Percentiles rank a stretch among this genome's conserved stretches.
These are phyloP conservation scores for Geococcyx californianus DNA, from an alignment of 2,113 vertebrate species.

Conservation along the genomic window DNA sequence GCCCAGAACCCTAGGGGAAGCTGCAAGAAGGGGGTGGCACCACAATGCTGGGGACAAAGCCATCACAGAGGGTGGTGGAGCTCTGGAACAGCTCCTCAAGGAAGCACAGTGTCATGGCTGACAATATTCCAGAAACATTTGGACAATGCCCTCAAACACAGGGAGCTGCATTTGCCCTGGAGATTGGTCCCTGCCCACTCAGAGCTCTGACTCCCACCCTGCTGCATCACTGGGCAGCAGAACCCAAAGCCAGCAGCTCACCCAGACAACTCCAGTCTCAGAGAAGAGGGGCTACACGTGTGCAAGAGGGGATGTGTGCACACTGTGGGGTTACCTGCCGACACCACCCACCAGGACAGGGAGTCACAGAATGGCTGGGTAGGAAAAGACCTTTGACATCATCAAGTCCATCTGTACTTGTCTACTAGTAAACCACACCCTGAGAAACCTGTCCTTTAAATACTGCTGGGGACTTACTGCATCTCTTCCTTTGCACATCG, in stretches of 20 bases:
- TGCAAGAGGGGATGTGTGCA: neutral
- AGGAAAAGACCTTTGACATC: too few relatives aligned
- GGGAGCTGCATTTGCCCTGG: neutral
- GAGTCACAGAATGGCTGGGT: too few relatives aligned
- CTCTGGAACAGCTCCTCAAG: too few relatives aligned
- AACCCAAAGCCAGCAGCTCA: neutral
- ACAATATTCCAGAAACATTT: too few relatives aligned
- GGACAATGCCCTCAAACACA: too few relatives aligned
- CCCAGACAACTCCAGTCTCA: accelerated
- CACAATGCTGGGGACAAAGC: accelerated
- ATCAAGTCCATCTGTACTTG: too few relatives aligned
- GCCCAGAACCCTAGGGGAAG: neutral
- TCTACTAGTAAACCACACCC: too few relatives aligned
- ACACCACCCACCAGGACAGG: neutral
- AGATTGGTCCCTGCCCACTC: neutral
- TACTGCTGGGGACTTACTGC: constrained; percentile 90
- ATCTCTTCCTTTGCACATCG: constrained; percentile 76
- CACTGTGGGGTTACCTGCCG: neutral
- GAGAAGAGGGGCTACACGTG: neutral
- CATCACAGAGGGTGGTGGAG: too few relatives aligned
- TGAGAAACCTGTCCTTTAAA: too few relatives aligned
- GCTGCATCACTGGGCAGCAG: accelerated
- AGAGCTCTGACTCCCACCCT: neutral
- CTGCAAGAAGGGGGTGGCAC: neutral
- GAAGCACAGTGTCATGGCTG: too few relatives aligned